Percentiles rank a stretch among this genome's conserved stretches.
phyloP scores from a whole-genome alignment of 2,113 vertebrate species.

The Tiliqua scincoides region DNA sequence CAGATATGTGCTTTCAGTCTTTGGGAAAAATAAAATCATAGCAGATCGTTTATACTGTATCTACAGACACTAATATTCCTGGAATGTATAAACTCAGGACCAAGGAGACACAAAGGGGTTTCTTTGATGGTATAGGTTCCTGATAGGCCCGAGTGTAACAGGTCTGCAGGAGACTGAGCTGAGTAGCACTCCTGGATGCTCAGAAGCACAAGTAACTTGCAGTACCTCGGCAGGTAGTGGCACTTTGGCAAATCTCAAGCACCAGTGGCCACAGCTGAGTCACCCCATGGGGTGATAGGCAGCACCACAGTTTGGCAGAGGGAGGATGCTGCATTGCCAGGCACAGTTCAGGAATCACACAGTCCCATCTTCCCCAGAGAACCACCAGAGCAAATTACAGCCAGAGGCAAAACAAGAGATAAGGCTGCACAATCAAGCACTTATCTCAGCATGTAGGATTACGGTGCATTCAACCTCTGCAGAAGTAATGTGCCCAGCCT shows the following conservation, averaged over 20 bases:
- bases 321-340: background rate
- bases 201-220: background rate
- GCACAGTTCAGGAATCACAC: background rate
- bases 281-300: background rate
- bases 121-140: background rate
- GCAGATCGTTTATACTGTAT: too few species aligned
- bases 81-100: background rate
- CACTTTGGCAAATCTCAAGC: too few species aligned
- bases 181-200: background rate
- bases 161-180: background rate
- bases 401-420: conserved; percentile 20
- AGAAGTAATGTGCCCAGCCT: background rate
- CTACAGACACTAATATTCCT: background rate
- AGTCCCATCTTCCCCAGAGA: background rate
- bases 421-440: conserved; percentile 11
- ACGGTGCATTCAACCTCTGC: conserved; percentile 1
- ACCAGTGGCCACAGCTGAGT: background rate
- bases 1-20: background rate
- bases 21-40: background rate
- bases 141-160: background rate
- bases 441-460: conserved; percentile 24
- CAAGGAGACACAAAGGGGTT: background rate
- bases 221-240: background rate
- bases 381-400: conserved; percentile 11
- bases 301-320: background rate